Conservation (phyloP, 2,888 invertebrate species). For the Acrobasis consociella region DNA sequence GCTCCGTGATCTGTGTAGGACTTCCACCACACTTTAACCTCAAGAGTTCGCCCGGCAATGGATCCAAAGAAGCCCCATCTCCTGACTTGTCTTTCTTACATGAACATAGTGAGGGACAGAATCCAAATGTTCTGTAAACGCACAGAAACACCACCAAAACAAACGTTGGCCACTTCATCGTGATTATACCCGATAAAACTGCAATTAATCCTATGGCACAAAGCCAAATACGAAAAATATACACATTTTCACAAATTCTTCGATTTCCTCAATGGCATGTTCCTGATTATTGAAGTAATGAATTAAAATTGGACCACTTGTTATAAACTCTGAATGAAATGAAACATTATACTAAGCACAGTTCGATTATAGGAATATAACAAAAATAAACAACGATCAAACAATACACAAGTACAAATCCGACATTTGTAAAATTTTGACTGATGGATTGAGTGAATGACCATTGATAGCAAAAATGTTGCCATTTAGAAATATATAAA, state of each 20-base stretch:
- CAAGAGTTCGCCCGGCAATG: constrained; percentile 81
- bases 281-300: background rate
- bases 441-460: constrained; percentile 39
- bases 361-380: constrained; percentile 37
- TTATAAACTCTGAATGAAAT: background rate
- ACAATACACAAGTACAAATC: constrained; percentile 56
- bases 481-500: background rate
- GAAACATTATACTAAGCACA: constrained; percentile 6
- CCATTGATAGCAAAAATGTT: constrained; percentile 18
- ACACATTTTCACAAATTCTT: constrained; percentile 76
- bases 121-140: constrained; percentile 50
- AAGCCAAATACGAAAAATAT: constrained; percentile 74
- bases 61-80: constrained; percentile 75
- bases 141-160: constrained; percentile 54
- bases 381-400: constrained; percentile 69
- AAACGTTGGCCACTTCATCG: constrained; percentile 62
- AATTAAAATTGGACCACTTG: background rate
- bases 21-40: constrained; percentile 85
- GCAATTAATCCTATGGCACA: constrained; percentile 72
- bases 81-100: constrained; percentile 82
- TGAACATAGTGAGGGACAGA: constrained; percentile 79
- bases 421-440: constrained; percentile 68
- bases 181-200: constrained; percentile 61
- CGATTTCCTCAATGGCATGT: constrained; percentile 50
- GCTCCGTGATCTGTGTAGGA: constrained; percentile 81